A percentile compares a stretch with the other conserved stretches of the same genome.
Conservation (phyloP, 1,140 invertebrate species). For the Bombus waltoni region DNA sequence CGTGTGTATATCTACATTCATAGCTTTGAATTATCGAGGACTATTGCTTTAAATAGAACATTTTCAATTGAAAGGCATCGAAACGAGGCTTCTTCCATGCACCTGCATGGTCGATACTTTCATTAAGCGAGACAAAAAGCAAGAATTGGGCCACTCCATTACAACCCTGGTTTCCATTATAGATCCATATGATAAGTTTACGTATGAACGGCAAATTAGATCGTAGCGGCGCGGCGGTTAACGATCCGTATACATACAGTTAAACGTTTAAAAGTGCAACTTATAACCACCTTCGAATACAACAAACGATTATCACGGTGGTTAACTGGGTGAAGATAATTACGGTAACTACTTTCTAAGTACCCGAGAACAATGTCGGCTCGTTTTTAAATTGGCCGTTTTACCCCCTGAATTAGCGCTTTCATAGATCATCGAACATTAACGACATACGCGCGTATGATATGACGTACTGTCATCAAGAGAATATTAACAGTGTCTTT, state of each 20-base stretch:
- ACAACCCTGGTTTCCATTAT: slow-evolving; percentile 4
- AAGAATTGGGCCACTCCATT: slow-evolving; percentile 29
- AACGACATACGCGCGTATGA: neutral
- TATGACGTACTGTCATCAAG: neutral
- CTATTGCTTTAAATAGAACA: neutral
- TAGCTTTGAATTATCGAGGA: neutral
- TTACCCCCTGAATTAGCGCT: neutral
- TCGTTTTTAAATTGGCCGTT: slow-evolving; percentile 3
- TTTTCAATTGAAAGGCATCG: slow-evolving; percentile 18
- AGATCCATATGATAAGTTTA: neutral
- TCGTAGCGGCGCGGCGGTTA: neutral
- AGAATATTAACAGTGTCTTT: too few relatives aligned
- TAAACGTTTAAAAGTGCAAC: neutral
- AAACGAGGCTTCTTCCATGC: neutral
- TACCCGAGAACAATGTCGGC: neutral
- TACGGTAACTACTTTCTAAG: neutral
- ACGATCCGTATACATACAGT: neutral
- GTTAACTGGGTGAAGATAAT: slow-evolving; percentile 20
- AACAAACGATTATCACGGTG: slow-evolving; percentile 17
- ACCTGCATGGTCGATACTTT: slow-evolving; percentile 18
- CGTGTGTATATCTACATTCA: neutral
- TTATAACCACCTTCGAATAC: neutral
- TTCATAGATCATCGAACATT: neutral
- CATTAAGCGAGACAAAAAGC: neutral
- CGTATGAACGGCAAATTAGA: slow-evolving; percentile 21